Base-by-base conservation (phyloP, 2,888 invertebrate species). In the Eilema griseolum region DNA sequence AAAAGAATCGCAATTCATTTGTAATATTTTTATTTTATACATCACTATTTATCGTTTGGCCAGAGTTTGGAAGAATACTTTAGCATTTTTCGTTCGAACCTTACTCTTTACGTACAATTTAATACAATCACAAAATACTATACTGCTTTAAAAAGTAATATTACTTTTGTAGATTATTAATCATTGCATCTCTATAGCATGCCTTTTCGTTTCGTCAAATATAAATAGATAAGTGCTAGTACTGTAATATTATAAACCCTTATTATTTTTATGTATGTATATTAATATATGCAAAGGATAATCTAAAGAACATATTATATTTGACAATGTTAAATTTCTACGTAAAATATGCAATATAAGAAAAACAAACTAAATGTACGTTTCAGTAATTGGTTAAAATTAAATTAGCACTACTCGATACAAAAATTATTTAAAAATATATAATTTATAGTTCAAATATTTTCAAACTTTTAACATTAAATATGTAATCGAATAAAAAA, bases 1-100 rank as follows among this genome's bases (percentile, higher is more conserved):
- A 78, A 79, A 80, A 87, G 85, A 80, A 74, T 85, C 79, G 79
- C 78, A 52, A 12, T 67, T 87, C 86, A 80, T 89, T 86, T 89
- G 88, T 91, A 89, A 86, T 92, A 89, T 93, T 94, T 93, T 93
- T 93, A 93, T 93, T 93, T 94, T 89, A 88, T 90, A 92, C 90
- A 90, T 88, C 85, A 89, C 91, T 93, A 92, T 80, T 78, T 82
- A 86, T 90, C 83, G 84, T 92, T 94, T 94, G 93, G 94, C 94
- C 93, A 88, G 89, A 91, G 89, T 89, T 87, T 92, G 93, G 95
- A 94, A 95, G 94, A 93, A 91, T 91, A 91, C 86, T 87, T 89
- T 81, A 79, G 82, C 81, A 73, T 79, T 79, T 71, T 89, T 90
- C 90, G 83, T 86, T 89, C 83, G 83, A 83, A 83, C 76, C 77